phyloP scores from a whole-genome alignment of 2,797 vertebrate species.

The Hirundo rustica region DNA sequence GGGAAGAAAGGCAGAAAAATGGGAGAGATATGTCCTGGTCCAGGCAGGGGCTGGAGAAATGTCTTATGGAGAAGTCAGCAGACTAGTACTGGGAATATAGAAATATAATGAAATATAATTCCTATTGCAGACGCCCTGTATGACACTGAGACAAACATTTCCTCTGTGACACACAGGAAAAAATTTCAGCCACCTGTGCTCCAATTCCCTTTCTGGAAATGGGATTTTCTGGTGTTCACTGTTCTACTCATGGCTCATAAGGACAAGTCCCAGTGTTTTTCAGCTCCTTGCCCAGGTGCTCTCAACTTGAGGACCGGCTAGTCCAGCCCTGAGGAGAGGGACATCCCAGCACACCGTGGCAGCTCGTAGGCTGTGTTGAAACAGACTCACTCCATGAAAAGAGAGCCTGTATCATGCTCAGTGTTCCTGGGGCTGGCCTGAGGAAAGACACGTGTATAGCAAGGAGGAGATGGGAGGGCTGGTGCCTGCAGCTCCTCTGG shows the following conservation, averaged over 20 bases:
- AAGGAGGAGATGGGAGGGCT: not conserved
- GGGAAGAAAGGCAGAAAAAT: not conserved
- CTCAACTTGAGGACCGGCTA: not conserved
- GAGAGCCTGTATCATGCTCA: not conserved
- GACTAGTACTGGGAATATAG: not conserved
- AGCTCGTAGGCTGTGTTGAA: not conserved
- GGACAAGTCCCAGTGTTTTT: not conserved
- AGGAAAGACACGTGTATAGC: accelerated
- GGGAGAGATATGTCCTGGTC: not conserved
- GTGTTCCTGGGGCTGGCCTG: not conserved
- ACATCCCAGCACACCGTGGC: not conserved
- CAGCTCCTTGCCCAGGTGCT: not conserved
- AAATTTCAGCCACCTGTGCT: not conserved
- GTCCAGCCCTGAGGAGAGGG: not conserved
- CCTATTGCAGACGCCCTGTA: not conserved
- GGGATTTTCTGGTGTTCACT: not conserved
- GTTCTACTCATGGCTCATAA: not conserved
- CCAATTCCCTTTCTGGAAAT: not conserved
- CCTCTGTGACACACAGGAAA: slow-evolving; percentile 12
- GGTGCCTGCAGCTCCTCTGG: not conserved
- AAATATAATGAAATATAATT: not conserved
- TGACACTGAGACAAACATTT: slow-evolving; percentile 11
- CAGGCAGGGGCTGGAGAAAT: not conserved
- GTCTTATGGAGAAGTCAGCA: not conserved
- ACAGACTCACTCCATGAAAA: not conserved